A percentile compares a stretch with the other conserved stretches of the same genome.
Evolutionary conservation across 2,888 invertebrate genomes (phyloP).

Genomic region (Chloroclystis v-ata): DNA sequence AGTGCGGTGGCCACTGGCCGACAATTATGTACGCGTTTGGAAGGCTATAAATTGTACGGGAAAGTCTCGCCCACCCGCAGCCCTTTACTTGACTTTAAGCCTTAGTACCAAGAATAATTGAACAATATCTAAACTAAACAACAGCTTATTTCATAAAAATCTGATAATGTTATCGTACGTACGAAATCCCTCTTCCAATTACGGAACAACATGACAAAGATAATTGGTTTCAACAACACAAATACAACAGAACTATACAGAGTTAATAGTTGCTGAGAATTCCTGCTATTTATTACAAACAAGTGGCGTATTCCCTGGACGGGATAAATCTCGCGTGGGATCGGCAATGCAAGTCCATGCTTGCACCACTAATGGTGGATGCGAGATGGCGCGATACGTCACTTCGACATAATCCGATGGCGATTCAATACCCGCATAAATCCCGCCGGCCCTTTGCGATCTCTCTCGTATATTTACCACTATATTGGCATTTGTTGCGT

Average conservation of each 20-base stretch:
- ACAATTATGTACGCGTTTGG: conserved; percentile 22
- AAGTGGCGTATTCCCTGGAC: neutral
- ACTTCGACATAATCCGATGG: neutral
- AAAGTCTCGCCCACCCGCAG: conserved; percentile 20
- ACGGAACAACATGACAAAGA: too few relatives aligned
- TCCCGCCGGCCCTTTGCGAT: neutral
- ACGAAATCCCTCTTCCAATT: too few relatives aligned
- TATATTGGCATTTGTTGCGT: neutral
- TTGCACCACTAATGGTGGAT: conserved; percentile 10
- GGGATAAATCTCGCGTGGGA: conserved; percentile 4
- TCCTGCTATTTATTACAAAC: too few relatives aligned
- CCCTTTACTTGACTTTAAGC: neutral
- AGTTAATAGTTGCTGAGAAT: too few relatives aligned
- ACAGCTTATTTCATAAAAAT: too few relatives aligned
- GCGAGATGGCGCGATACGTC: neutral
- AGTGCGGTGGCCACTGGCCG: conserved; percentile 11
- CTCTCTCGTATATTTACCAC: neutral
- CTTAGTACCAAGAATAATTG: too few relatives aligned
- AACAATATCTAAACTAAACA: too few relatives aligned
- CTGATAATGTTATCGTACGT: too few relatives aligned
- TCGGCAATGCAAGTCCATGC: conserved; percentile 21
- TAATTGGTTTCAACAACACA: too few relatives aligned
- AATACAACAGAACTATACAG: too few relatives aligned
- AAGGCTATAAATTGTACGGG: conserved; percentile 22
- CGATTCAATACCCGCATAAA: neutral